Evolutionary conservation across 2,797 vertebrate genomes (phyloP).

Genomic region (Sebastes steindachneri): DNA sequence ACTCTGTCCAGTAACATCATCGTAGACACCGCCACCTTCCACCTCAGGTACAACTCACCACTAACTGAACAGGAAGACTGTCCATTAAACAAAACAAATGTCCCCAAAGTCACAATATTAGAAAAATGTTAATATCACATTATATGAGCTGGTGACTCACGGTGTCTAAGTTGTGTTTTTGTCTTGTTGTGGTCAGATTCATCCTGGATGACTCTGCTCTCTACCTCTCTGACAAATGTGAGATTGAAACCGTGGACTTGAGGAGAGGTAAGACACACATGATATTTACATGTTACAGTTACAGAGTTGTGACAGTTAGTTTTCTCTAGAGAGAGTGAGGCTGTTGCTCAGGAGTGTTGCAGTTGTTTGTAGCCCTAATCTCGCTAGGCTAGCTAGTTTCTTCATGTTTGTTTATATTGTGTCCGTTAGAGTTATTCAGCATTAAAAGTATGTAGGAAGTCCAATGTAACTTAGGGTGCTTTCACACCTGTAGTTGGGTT

Average conservation of each 20-base stretch:
- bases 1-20: constrained; percentile 94
- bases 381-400: not conserved
- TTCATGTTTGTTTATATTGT: not conserved
- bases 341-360: not conserved
- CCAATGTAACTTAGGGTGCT: not conserved
- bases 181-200: constrained; percentile 80
- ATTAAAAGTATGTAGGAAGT: not conserved
- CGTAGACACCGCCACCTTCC: constrained; percentile 92
- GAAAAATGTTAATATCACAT: not conserved
- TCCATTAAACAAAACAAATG: not conserved
- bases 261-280: constrained; percentile 84
- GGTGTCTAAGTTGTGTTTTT: constrained; percentile 4
- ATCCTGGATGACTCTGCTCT: constrained; percentile 94
- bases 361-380: not conserved
- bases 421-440: not conserved
- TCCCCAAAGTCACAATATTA: not conserved
- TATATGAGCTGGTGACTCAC: not conserved
- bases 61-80: not conserved
- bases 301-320: not conserved
- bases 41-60: constrained; percentile 86
- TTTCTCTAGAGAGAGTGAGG: not conserved
- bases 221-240: constrained; percentile 94
- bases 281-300: not conserved
- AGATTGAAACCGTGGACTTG: constrained; percentile 87
- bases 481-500: not conserved